Evolutionary conservation across 2,797 vertebrate species (phyloP), one percentile per base, ranked within the genome.

Genomic region (Salmo trutta): DNA sequence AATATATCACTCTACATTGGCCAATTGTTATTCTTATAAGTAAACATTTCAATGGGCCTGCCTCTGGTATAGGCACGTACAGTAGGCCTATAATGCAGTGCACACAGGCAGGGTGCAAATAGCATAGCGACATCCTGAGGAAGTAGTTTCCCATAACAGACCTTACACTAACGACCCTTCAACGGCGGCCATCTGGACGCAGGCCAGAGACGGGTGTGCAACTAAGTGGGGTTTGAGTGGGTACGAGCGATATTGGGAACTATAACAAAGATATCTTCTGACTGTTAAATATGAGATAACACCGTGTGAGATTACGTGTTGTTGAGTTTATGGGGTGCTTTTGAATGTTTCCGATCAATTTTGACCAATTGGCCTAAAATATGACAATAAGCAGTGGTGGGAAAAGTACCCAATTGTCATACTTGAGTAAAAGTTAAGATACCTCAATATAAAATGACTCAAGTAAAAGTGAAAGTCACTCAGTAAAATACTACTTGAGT

Each of bases 91-190:
- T 4, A 47, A 21, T 27, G 21, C 21, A 27, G 21, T 12, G 21
- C 76, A 41, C 79, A 74, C 69, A 31, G 14, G 41, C 41, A 69
- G 70, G 77, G 66, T 71, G 78, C 66, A 19, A 3, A 67, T 12
- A 64, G 31, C 19, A 76, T 78, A 16, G 82, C 56, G 78, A 86
- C 87, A 84, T 91, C 89, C 90, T 88, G 88, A 89, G 90, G 90
- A 91, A 88, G 78, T 64, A 27, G 72, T 86, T 88, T 87, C 78
- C 83, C 84, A 81, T 82, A 31, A 31, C 53, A 79, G 71, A 84
- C 65, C 66, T 83, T 76, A 81, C 80, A 62, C 77, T 85, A 83
- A 83, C 1, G 1, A 82, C 41, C 64, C 82, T 83, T 89, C 83
- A 88, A 89, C 89, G 59, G 59, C 19, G 19, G 62, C 31, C 27